Conservation (phyloP, 2,113 vertebrate genomes). For the Crotalus helleri region DNA sequence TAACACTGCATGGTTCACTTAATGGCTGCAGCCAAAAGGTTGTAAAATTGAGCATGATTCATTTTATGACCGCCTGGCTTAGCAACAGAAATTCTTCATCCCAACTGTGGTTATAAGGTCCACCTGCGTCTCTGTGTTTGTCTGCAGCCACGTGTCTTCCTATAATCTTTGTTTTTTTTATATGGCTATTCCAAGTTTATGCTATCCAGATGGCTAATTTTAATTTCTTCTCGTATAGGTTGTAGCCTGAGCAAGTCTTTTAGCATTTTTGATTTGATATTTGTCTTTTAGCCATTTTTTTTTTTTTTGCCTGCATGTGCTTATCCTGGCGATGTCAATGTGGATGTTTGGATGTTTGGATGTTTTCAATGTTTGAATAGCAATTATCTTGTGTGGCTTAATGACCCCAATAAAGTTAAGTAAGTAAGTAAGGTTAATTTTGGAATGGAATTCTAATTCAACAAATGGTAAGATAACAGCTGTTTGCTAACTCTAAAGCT, state of each 20-base stretch:
- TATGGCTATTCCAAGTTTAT: neutral
- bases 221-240: neutral
- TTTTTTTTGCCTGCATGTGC: neutral
- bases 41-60: neutral
- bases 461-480: neutral
- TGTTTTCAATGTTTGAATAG: neutral
- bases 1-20: too few species aligned
- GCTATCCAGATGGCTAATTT: neutral
- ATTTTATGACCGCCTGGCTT: neutral
- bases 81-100: neutral
- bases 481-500: neutral
- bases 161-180: neutral
- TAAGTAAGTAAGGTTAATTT: neutral
- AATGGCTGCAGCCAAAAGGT: neutral
- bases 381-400: neutral
- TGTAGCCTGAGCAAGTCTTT: neutral
- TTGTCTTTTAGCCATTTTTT: neutral
- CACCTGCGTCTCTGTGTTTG: neutral
- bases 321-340: neutral
- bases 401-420: neutral
- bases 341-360: neutral
- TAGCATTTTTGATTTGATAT: neutral
- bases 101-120: neutral
- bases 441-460: neutral
- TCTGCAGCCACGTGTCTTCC: neutral